A percentile compares a stretch with the other conserved stretches of the same genome.
These are phyloP conservation scores for Gopherus flavomarginatus DNA, from an alignment of 2,113 vertebrate genomes.

Conservation along the genomic window DNA sequence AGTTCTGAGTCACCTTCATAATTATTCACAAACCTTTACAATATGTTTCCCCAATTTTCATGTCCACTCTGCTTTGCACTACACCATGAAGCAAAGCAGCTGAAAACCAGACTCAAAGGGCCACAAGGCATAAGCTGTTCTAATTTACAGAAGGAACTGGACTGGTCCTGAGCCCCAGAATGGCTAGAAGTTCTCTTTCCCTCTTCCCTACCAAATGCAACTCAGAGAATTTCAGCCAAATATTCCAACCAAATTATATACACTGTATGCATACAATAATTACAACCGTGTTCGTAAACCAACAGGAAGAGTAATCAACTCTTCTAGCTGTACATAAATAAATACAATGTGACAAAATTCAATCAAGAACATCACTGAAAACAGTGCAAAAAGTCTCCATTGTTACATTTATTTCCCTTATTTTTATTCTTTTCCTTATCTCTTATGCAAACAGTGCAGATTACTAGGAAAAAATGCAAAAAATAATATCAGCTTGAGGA, in stretches of 20 bases:
- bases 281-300: background rate
- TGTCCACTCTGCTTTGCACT: background rate
- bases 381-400: background rate
- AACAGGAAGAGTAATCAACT: background rate
- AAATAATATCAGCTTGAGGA: background rate
- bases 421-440: background rate
- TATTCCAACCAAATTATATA: background rate
- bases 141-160: background rate
- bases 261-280: background rate
- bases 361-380: background rate
- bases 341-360: background rate
- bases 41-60: background rate
- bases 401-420: background rate
- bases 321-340: background rate
- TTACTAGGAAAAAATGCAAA: background rate
- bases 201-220: background rate
- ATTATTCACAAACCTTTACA: background rate
- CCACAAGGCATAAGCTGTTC: background rate
- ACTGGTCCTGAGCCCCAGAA: background rate
- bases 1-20: background rate
- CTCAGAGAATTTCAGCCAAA: background rate
- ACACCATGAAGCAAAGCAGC: background rate
- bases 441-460: background rate
- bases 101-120: background rate
- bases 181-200: background rate